phyloP scores from a whole-genome alignment of 1,140 invertebrate genomes.

The Periplaneta americana region DNA sequence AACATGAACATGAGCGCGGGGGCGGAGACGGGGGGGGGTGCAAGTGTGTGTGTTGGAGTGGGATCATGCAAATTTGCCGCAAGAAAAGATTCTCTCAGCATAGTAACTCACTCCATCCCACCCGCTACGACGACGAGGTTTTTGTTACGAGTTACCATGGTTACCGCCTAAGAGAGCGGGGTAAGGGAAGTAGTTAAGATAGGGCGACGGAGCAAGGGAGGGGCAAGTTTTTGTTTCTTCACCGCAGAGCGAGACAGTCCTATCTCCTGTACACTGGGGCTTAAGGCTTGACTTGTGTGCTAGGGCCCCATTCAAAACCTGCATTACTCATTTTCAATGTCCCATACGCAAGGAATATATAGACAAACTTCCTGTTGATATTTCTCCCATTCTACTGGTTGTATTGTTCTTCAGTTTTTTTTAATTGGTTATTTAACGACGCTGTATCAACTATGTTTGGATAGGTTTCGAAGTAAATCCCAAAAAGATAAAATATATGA shows the following conservation, averaged over 20 bases:
- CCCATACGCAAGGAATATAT: too few species aligned
- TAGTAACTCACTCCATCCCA: background rate
- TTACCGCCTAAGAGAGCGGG: background rate
- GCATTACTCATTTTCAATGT: too few species aligned
- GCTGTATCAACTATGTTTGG: too few species aligned
- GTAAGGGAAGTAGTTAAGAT: background rate
- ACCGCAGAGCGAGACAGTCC: background rate
- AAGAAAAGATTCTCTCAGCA: background rate
- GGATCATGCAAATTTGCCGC: constrained; percentile 15
- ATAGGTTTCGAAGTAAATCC: too few species aligned
- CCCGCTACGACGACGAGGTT: background rate
- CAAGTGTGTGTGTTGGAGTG: background rate
- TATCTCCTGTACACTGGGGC: background rate
- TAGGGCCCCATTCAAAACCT: too few species aligned
- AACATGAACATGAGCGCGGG: background rate
- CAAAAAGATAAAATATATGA: too few species aligned
- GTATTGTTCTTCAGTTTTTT: too few species aligned
- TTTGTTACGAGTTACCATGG: background rate
- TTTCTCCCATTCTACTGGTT: too few species aligned
- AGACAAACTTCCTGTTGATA: too few species aligned
- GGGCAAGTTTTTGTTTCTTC: background rate
- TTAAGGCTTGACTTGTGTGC: too few species aligned
- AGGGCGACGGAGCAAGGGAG: background rate
- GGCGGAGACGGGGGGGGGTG: background rate
- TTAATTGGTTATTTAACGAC: too few species aligned